A percentile compares a stretch with the other conserved stretches of the same genome.
phyloP scores from a whole-genome alignment of 2,888 invertebrate genomes.

The Plagiodera versicolora region DNA sequence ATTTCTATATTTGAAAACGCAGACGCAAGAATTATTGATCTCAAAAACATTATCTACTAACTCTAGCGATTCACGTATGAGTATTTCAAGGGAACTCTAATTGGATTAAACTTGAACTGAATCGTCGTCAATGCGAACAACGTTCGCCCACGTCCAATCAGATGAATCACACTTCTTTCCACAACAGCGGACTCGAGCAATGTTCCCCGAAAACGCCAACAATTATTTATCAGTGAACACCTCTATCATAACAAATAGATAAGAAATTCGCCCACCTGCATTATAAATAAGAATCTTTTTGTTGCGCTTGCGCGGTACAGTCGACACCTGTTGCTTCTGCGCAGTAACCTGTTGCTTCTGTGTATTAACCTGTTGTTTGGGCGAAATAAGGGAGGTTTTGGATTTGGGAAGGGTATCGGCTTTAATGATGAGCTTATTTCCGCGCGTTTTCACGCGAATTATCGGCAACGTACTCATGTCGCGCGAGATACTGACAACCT shows the following conservation, averaged over 20 bases:
- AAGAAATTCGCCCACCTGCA: not conserved
- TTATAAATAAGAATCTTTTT: not conserved
- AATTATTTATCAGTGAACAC: not conserved
- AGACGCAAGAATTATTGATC: too few relatives aligned
- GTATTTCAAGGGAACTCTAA: not conserved
- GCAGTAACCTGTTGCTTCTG: constrained; percentile 24
- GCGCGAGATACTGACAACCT: constrained; percentile 6
- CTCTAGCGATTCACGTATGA: not conserved
- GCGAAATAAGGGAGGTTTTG: constrained; percentile 34
- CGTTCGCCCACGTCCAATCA: not conserved
- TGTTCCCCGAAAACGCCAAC: not conserved
- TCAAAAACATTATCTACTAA: too few relatives aligned
- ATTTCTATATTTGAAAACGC: too few relatives aligned
- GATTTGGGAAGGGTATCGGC: constrained; percentile 41
- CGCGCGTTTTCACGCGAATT: constrained; percentile 49
- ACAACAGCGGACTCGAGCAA: not conserved
- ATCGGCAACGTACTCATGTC: constrained; percentile 50
- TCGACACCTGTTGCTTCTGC: not conserved
- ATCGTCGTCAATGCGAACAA: not conserved
- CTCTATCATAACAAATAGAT: not conserved
- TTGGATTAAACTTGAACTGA: not conserved
- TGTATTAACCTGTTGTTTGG: constrained; percentile 19
- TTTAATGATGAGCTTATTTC: constrained; percentile 44
- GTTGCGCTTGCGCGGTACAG: not conserved
- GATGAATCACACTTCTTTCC: not conserved